These are phyloP conservation scores for Parus major DNA, from an alignment of 2,113 vertebrate genomes.

Conservation along the genomic window DNA sequence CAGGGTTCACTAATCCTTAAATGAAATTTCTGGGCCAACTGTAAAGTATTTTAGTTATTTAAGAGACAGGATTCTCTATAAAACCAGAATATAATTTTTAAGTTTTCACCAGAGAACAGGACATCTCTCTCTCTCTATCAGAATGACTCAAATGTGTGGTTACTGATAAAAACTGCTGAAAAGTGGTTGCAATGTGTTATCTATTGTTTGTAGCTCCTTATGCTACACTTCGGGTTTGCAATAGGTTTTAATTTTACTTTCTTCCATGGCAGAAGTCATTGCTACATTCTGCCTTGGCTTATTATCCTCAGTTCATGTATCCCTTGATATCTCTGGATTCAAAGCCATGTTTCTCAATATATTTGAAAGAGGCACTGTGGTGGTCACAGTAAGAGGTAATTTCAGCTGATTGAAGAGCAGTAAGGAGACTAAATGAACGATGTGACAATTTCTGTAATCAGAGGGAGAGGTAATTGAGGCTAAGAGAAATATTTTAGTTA, in stretches of 20 bases:
- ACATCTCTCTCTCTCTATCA: not conserved
- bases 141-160: not conserved
- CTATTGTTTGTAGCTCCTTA: not conserved
- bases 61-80: not conserved
- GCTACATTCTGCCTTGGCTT: not conserved
- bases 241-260: not conserved
- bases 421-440: not conserved
- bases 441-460: not conserved
- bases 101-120: not conserved
- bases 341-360: not conserved
- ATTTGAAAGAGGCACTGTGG: not conserved
- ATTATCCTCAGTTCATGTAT: not conserved
- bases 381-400: not conserved
- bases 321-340: not conserved
- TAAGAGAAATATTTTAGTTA: not conserved
- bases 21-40: conserved; percentile 17
- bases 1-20: conserved; percentile 34
- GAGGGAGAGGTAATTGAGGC: not conserved
- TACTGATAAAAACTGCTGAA: not conserved
- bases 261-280: not conserved
- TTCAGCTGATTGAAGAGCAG: not conserved
- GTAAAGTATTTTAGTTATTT: not conserved
- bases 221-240: not conserved
- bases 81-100: not conserved
- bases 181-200: not conserved